Percentiles rank a stretch among this genome's conserved stretches.
Evolutionary conservation across 2,797 vertebrate species (phyloP).

Genomic region (Danio tinwini): DNA sequence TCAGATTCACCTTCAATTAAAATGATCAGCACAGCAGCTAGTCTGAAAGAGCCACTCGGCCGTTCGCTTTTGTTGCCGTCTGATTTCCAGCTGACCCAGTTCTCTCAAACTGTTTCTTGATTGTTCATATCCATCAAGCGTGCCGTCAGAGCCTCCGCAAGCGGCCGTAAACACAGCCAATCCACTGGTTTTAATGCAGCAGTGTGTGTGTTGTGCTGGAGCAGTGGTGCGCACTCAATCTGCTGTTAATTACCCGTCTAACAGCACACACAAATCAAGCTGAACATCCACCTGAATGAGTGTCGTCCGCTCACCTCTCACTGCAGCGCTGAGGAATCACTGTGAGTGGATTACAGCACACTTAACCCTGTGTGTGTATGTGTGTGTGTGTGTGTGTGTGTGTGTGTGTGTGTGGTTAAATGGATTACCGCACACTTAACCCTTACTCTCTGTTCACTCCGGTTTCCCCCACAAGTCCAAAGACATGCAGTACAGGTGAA

Average conservation of each 20-base stretch:
- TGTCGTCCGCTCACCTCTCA: slow-evolving; percentile 62
- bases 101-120: background rate
- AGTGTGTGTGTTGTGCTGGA: slow-evolving; percentile 10
- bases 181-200: background rate
- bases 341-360: slow-evolving; percentile 56
- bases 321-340: slow-evolving; percentile 71
- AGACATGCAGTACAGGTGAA: no score
- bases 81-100: slow-evolving; percentile 8
- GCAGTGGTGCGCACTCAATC: slow-evolving; percentile 51
- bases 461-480: no score
- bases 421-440: no score
- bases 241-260: slow-evolving; percentile 59
- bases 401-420: no score
- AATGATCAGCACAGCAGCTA: background rate
- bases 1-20: background rate
- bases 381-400: no score
- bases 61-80: background rate
- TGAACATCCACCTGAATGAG: slow-evolving; percentile 60
- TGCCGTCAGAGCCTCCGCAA: background rate
- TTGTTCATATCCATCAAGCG: background rate
- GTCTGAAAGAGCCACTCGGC: background rate
- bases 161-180: background rate
- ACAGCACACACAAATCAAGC: slow-evolving; percentile 64
- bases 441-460: no score
- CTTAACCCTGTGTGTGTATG: slow-evolving; percentile 13